These are phyloP conservation scores for Sarcophaga caerulescens DNA, from an alignment of 2,888 invertebrate genomes.

Conservation along the genomic window DNA sequence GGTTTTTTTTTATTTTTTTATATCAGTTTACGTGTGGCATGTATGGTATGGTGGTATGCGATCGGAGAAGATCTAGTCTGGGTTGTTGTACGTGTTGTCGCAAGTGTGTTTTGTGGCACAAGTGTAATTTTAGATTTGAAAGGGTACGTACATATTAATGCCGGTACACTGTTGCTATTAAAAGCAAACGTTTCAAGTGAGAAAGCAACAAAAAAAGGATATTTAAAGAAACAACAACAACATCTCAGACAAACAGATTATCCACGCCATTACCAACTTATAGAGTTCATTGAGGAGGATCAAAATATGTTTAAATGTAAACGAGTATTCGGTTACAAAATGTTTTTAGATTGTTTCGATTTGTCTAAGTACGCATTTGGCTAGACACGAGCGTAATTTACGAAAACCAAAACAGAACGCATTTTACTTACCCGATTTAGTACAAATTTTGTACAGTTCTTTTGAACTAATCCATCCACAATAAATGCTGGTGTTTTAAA, in stretches of 20 bases:
- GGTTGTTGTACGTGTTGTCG: conserved; percentile 15
- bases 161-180: not conserved
- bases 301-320: not conserved
- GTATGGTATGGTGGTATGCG: not conserved
- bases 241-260: not conserved
- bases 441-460: too few species aligned
- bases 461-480: too few species aligned
- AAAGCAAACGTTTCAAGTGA: not conserved
- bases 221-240: not conserved
- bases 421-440: too few species aligned
- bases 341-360: conserved; percentile 17
- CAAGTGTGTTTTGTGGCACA: conserved; percentile 50
- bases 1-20: conserved; percentile 3
- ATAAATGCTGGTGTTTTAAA: too few species aligned
- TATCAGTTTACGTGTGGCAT: conserved; percentile 38
- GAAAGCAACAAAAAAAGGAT: conserved; percentile 21
- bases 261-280: conserved; percentile 21
- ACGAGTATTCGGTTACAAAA: conserved; percentile 35
- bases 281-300: not conserved
- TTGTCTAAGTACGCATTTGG: not conserved
- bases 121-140: conserved; percentile 63
- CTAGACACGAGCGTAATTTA: conserved; percentile 20
- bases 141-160: conserved; percentile 18
- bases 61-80: not conserved
- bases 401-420: too few species aligned